Conservation (phyloP, 2,113 vertebrate genomes). For the Pelecanus crispus region DNA sequence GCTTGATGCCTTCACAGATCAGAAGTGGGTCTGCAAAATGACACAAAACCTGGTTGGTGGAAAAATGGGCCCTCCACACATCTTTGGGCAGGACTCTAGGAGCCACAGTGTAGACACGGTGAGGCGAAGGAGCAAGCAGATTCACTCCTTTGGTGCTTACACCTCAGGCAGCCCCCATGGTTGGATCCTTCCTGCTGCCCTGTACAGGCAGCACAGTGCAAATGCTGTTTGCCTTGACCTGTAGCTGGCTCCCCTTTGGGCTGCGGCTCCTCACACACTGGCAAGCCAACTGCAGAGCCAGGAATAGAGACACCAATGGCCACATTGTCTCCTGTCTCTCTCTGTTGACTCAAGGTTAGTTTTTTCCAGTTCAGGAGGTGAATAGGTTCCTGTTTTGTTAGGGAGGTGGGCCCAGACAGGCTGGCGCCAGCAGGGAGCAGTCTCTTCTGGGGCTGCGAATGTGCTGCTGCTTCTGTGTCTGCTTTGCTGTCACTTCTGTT, state of each 20-base stretch:
- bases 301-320: not conserved
- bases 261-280: fast-evolving
- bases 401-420: not conserved
- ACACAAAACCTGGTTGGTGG: not conserved
- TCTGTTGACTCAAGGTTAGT: not conserved
- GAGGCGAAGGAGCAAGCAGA: not conserved
- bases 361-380: not conserved
- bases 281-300: not conserved
- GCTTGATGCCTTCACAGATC: not conserved
- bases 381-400: not conserved
- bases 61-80: fast-evolving
- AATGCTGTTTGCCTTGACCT: not conserved
- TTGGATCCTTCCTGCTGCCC: not conserved
- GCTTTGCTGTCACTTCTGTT: not conserved
- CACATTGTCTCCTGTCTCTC: not conserved
- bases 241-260: not conserved
- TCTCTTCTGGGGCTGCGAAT: not conserved
- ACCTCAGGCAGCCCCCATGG: fast-evolving
- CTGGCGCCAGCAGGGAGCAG: not conserved
- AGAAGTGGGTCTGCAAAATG: not conserved
- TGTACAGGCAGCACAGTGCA: not conserved
- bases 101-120: not conserved
- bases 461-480: not conserved
- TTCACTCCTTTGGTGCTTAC: not conserved
- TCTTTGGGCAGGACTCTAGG: not conserved